phyloP scores from a whole-genome alignment of 2,797 vertebrate genomes.

The Vespertilio murinus region DNA sequence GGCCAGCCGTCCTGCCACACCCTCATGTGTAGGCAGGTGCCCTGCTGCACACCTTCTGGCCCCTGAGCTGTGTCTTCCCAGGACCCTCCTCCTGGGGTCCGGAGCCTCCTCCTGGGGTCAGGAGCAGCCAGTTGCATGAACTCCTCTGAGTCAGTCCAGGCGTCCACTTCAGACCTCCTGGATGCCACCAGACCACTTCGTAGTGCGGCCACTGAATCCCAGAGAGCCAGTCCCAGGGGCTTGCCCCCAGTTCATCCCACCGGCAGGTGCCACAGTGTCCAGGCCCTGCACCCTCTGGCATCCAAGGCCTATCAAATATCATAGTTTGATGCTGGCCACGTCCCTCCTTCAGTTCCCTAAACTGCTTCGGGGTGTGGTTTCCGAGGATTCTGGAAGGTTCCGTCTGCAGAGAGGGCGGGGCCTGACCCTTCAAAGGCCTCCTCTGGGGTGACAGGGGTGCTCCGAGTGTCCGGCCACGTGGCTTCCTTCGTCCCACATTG shows the following conservation, averaged over 20 bases:
- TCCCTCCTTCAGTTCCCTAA: not conserved
- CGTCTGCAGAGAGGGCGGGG: not conserved
- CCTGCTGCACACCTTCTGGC: not conserved
- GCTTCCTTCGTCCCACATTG: not conserved
- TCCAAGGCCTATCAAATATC: not conserved
- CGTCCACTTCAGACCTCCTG: no score
- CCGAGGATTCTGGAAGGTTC: not conserved
- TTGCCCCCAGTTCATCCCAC: not conserved
- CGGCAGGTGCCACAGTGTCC: not conserved
- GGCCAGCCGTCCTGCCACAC: not conserved
- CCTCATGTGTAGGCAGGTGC: not conserved
- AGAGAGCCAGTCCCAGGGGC: not conserved
- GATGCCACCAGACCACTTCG: no score
- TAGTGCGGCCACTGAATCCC: not conserved
- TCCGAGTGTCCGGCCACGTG: not conserved
- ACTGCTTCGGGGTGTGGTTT: not conserved
- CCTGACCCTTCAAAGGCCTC: not conserved
- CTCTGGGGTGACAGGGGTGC: fast-evolving
- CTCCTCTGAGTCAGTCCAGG: not conserved
- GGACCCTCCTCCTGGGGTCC: not conserved
- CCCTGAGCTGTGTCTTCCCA: not conserved
- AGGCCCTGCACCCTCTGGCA: no score
- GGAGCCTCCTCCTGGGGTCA: not conserved
- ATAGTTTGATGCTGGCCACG: not conserved
- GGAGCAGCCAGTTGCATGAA: not conserved